Base-by-base conservation (phyloP, 2,797 vertebrate genomes). In the Meriones psammophilus region DNA sequence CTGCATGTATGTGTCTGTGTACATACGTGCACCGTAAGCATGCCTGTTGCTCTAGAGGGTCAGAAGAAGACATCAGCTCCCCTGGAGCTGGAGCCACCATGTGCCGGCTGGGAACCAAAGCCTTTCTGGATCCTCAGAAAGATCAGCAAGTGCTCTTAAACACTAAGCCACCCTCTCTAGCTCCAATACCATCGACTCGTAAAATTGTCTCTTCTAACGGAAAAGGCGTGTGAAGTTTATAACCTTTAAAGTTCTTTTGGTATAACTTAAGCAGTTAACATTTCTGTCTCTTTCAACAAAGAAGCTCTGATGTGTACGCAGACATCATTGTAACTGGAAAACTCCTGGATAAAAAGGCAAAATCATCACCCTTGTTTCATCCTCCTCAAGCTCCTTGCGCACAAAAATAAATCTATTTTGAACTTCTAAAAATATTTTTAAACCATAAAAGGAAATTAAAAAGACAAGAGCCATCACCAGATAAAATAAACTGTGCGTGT, bases 401-500 rank as follows among this genome's bases (percentile, higher is more conserved):
- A 50, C 0, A 64, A 84, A 64, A 86, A 71, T 33, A 62, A 90
- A 56, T 56, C 30, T 73, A 18, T 56, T 94, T 80, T n/a, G 1
- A 36, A 36, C 22, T 87, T 71, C 54, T 58, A 42, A 42, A 22
- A 30, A 76, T 91, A 50, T 18, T 74, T 83, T 85, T 76, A 87
- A 95, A n/a, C 13, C 46, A 46, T 18, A 60, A 94, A 68, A 58
- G 62, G 36, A 88, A 94, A 64, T 68, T 66, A 94, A 69, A 92
- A 14, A 39, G 83, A 79, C 20, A 88, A 15, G 80, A 71, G 5
- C n/a, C 26, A 88, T 58, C 9, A 68, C 66, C 36, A 68, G 56
- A 71, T 26, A 74, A 85, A 95, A 89, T 74, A 39, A 39, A 39
- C 39, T 42, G 42, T 42, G 42, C 5, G 42, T 42, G 42, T 42